Base-by-base conservation (phyloP, 2,888 invertebrate species). In the Drosophila cyrtoloma region DNA sequence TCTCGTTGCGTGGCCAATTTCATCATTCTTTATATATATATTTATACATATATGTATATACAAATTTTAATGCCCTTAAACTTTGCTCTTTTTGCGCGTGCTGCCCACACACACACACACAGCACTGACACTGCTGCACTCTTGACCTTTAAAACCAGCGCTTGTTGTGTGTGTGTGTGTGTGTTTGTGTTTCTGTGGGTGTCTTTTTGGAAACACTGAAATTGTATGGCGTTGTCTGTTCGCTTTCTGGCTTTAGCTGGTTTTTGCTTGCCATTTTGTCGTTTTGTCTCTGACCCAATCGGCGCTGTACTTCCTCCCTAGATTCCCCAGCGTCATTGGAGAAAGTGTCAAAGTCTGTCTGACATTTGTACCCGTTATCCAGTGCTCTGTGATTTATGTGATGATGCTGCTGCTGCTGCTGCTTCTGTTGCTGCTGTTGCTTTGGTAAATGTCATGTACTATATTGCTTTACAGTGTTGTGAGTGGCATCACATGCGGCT, bases 91-190 rank as follows among this genome's bases (percentile, higher is more conserved):
- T 87, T 90, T 75, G 57, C 57, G 68, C 42, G 16, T 42, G 61
- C 71, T 61, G 53, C 72, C 61, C 79, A 67, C 87, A 70, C 77
- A 47, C 30, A 47, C 30, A 39, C 9, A 57, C 6, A n/a, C 37
- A 57, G 51, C 59, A 30, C 68, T 51, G 42, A 30, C 56, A 62
- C 73, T 69, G 75, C 79, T 84, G 89, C 89, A 90, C 87, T 90
- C 88, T 87, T 87, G 91, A 90, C 87, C 91, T 88, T 88, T 88
- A 84, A 90, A 82, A 71, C 67, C 61, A 81, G 67, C 62, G 71
- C 70, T 61, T 66, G 26, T 22, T 33, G 16, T 35, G 35, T 64
- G 33, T 66, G 66, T 60, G 56, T 39, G 51, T 74, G 72, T 77
- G 80, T 52, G 30, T 35, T 39, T 64, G 26, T 64, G 67, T 60